A percentile compares a stretch with the other conserved stretches of the same genome.
Conservation (phyloP, 2,797 vertebrate species). For the Sarcophilus harrisii region DNA sequence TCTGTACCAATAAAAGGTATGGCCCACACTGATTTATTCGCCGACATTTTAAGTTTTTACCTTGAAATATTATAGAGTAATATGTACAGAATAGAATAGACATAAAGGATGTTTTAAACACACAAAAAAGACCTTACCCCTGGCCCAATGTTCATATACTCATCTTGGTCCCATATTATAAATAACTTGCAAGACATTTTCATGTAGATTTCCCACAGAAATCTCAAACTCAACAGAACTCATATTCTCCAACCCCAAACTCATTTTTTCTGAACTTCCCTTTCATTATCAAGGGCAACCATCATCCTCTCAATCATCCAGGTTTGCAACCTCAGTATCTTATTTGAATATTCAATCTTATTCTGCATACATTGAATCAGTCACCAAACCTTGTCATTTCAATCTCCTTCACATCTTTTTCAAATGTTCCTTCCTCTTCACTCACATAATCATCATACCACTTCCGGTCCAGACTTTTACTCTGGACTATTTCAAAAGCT, state of each 20-base stretch:
- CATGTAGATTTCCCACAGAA: neutral
- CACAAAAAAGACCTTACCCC: neutral
- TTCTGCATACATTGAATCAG: neutral
- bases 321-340: neutral
- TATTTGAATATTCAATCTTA: neutral
- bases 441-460: neutral
- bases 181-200: neutral
- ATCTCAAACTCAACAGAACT: neutral
- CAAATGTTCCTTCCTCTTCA: neutral
- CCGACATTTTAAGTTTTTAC: neutral
- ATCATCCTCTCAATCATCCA: neutral
- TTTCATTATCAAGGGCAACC: neutral
- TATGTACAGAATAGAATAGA: conserved; percentile 59
- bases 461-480: neutral
- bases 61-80: neutral
- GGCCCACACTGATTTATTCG: neutral
- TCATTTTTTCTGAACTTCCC: neutral
- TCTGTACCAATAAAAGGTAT: neutral
- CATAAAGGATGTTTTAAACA: conserved; percentile 42
- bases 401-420: neutral
- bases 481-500: neutral
- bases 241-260: neutral
- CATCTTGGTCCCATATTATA: neutral
- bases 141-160: neutral
- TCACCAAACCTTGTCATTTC: neutral